These are phyloP conservation scores for Dasypus novemcinctus DNA, from an alignment of 2,113 vertebrate species.

Conservation along the genomic window DNA sequence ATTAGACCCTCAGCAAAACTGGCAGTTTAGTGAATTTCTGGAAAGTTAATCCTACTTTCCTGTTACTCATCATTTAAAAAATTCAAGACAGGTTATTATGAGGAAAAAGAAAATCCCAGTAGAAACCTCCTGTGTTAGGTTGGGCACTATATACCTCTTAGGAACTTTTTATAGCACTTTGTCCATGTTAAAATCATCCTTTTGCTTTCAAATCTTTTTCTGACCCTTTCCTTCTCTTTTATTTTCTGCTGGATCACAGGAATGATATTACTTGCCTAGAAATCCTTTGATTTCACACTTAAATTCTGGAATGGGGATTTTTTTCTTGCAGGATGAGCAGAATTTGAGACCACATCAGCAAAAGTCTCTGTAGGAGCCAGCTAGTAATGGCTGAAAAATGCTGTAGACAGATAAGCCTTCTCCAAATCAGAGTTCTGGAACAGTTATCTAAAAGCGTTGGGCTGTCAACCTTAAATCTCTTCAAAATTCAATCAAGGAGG, in stretches of 20 bases:
- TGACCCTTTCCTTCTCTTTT: neutral
- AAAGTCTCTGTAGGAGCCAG: neutral
- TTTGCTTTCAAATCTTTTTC: neutral
- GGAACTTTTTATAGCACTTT: neutral
- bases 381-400: neutral
- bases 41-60: neutral
- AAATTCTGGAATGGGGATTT: neutral
- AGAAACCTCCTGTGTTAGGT: neutral
- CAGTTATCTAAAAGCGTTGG: neutral
- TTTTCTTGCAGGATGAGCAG: neutral
- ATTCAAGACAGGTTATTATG: neutral
- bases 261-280: neutral
- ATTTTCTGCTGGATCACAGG: neutral
- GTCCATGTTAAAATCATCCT: neutral
- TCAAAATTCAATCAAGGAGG: conserved; percentile 21
- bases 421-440: neutral
- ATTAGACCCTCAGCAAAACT: neutral
- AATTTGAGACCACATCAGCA: conserved; percentile 6
- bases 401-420: neutral
- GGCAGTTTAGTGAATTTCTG: neutral
- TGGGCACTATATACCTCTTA: neutral
- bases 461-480: neutral
- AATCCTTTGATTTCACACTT: neutral
- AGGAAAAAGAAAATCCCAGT: neutral
- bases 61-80: neutral